Conservation (phyloP, 2,888 invertebrate species). For the Ecdyonurus torrentis region DNA sequence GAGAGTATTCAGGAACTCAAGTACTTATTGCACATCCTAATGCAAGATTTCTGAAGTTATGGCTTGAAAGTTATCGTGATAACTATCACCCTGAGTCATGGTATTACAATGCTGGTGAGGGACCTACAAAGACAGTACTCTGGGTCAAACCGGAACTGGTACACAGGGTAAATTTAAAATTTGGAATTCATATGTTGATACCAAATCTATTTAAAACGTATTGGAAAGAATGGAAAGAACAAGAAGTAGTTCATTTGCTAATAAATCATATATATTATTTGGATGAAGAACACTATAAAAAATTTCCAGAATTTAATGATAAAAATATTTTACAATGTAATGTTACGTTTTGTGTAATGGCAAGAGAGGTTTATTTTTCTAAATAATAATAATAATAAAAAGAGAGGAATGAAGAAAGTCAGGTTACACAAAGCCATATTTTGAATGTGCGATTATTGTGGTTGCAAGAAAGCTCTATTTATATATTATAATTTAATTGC, state of each 20-base stretch:
- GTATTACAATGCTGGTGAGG: conserved; percentile 21
- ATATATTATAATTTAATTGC: too few relatives aligned
- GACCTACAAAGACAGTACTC: conserved; percentile 19
- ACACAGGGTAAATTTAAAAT: conserved; percentile 17
- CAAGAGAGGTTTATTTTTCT: background rate
- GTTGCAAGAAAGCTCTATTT: too few relatives aligned
- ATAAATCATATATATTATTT: background rate
- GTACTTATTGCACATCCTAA: conserved; percentile 20
- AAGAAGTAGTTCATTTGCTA: background rate
- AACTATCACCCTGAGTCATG: conserved; percentile 15
- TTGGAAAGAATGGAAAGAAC: background rate
- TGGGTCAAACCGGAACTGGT: conserved; percentile 17
- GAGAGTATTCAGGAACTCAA: conserved; percentile 12
- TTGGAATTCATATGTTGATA: conserved; percentile 13
- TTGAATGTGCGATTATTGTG: too few relatives aligned
- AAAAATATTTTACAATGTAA: background rate
- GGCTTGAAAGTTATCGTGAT: conserved; percentile 19
- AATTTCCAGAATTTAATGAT: background rate
- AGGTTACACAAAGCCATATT: too few relatives aligned
- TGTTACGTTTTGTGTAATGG: background rate
- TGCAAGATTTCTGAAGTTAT: conserved; percentile 19
- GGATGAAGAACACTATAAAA: background rate
- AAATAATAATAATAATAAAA: too few relatives aligned
- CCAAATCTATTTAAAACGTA: background rate
- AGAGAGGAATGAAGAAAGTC: too few relatives aligned